Evolutionary conservation across 2,113 vertebrate species (phyloP), one percentile per base, ranked within the genome.

Genomic region (Corythoichthys intestinalis): DNA sequence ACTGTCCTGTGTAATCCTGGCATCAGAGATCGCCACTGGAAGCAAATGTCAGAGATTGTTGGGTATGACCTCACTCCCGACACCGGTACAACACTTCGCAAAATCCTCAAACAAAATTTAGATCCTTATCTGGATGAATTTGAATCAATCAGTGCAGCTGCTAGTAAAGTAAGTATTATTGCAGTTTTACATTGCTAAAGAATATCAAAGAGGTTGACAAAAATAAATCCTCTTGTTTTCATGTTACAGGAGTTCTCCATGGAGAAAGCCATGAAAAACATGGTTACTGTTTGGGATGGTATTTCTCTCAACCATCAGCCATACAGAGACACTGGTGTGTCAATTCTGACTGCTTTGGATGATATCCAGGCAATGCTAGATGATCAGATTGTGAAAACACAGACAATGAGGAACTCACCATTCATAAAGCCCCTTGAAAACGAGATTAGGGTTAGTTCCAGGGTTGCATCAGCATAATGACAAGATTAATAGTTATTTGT

Each of bases 361-460:
- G 96, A 98, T 74, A 94, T 98, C 87, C 96, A 98, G 84, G 88
- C 94, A 70, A 79, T 94, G 80, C 83, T 98, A 4, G 96, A 99
- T 84, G 96, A 98, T 76, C 97, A 99, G 77, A 96, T 98, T 84
- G 90, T 94, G 65, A 98, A 98, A 92, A 98, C 94, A 67, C 97
- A 98, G 86, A 97, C 95, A 67, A 98, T 98, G 94, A 95, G 94
- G 81, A 93, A 94, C 58, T 98, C 97, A 17, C 94, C 94, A 10
- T 98, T 97, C 79, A 94, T 96, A 74, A 98, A 98, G 71, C 94
- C 95, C 1, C 95, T 97, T 89, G 94, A 97, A 75, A 89, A 83
- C 2, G 92, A 96, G 90, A 97, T 98, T 64, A 95, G 91, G 94
- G 96, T 95, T 79, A 66, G 73, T 14, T 67, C 37, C 1, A 63